phyloP scores from a whole-genome alignment of 1,140 invertebrate genomes.

The Arion vulgaris region DNA sequence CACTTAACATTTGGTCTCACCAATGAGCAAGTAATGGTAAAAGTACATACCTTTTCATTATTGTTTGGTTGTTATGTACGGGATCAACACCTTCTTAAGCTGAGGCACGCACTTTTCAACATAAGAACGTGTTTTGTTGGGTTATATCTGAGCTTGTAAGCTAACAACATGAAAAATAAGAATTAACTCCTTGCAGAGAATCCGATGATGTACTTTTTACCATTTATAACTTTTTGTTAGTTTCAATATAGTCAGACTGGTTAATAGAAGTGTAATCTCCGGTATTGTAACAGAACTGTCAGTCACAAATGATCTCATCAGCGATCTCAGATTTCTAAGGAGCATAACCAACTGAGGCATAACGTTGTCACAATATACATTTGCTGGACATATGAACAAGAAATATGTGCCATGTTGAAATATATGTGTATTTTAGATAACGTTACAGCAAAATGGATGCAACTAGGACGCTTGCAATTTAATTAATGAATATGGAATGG shows the following conservation, averaged over 20 bases:
- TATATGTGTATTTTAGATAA: not conserved
- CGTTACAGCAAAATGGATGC: not conserved
- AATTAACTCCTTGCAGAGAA: not conserved
- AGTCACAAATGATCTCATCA: not conserved
- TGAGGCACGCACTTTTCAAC: no score
- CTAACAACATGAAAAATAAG: no score
- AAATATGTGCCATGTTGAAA: not conserved
- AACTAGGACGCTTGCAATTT: conserved; percentile 20
- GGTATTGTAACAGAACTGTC: not conserved
- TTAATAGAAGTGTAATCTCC: no score
- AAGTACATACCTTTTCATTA: not conserved
- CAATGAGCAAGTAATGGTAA: not conserved
- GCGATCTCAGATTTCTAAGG: not conserved
- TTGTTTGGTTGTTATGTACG: no score
- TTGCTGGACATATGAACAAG: not conserved
- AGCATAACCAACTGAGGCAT: not conserved
- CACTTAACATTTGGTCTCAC: not conserved
- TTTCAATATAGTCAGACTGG: no score
- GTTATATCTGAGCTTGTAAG: no score
- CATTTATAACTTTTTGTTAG: not conserved
- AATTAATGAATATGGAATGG: conserved; percentile 33
- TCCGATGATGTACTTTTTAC: not conserved
- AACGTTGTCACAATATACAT: not conserved
- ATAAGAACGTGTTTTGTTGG: no score
- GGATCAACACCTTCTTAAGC: no score